Evolutionary conservation across 1,140 invertebrate genomes (phyloP).

Genomic region (Mycetomoellerius zeteki): DNA sequence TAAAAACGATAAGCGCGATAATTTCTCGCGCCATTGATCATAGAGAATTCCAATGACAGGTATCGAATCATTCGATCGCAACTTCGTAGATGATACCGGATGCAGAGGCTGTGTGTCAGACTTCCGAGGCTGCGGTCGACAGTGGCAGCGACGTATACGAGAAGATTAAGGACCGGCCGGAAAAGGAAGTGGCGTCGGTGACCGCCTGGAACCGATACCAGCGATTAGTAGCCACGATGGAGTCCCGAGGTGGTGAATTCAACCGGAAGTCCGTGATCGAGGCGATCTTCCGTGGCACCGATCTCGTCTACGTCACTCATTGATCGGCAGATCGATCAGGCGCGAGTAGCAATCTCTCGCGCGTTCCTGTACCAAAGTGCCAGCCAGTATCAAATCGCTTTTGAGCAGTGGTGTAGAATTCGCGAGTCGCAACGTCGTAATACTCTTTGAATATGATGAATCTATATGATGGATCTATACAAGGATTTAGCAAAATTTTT

Average conservation of each 20-base stretch:
- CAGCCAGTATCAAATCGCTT: slow-evolving; percentile 37
- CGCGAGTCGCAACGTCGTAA: not conserved
- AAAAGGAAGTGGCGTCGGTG: slow-evolving; percentile 78
- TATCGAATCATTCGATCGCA: slow-evolving; percentile 32
- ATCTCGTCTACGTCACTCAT: slow-evolving; percentile 78
- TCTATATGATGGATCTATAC: not conserved
- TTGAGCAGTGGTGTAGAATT: slow-evolving; percentile 58
- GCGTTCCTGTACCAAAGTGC: slow-evolving; percentile 68
- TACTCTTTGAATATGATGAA: not conserved
- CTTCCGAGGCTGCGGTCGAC: slow-evolving; percentile 74
- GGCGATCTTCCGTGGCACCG: slow-evolving; percentile 81
- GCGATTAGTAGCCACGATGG: slow-evolving; percentile 77
- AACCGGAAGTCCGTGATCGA: slow-evolving; percentile 80
- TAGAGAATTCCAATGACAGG: not conserved
- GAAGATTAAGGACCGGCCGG: slow-evolving; percentile 72
- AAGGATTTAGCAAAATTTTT: not conserved
- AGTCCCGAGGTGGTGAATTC: slow-evolving; percentile 77
- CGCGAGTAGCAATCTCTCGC: not conserved
- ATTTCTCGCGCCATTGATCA: not conserved
- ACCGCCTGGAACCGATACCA: slow-evolving; percentile 82
- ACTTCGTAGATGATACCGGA: slow-evolving; percentile 80
- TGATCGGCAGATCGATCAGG: slow-evolving; percentile 55
- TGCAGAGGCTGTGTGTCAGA: slow-evolving; percentile 72
- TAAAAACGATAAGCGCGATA: not conserved
- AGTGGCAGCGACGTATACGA: slow-evolving; percentile 65